These are phyloP conservation scores for Sipha flava DNA, from an alignment of 1,140 invertebrate species.

Conservation along the genomic window DNA sequence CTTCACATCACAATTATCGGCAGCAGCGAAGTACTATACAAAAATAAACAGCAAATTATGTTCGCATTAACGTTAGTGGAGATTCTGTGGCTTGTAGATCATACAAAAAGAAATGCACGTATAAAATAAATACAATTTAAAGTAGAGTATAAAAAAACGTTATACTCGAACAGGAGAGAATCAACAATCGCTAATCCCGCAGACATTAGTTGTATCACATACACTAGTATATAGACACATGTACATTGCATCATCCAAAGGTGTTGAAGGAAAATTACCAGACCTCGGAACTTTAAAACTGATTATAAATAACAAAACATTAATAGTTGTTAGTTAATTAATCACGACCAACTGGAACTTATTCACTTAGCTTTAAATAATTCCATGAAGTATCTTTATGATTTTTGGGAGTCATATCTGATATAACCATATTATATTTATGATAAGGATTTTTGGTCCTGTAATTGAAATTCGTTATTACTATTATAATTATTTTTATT, in stretches of 20 bases:
- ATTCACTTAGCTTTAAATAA: not conserved
- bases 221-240: not conserved
- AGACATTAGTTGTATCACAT: not conserved
- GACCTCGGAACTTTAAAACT: not conserved
- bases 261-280: not conserved
- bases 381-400: too few relatives aligned
- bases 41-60: not conserved
- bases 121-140: not conserved
- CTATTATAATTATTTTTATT: too few relatives aligned
- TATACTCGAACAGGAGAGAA: not conserved
- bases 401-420: too few relatives aligned
- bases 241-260: not conserved
- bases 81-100: not conserved
- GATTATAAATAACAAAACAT: not conserved
- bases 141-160: not conserved
- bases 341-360: not conserved
- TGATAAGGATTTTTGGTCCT: too few relatives aligned
- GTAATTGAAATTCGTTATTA: too few relatives aligned
- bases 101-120: not conserved
- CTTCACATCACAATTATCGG: not conserved
- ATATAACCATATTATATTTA: too few relatives aligned
- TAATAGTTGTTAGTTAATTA: not conserved
- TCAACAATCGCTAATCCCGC: not conserved
- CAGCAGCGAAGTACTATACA: not conserved
- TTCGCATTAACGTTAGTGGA: not conserved